A percentile compares a stretch with the other conserved stretches of the same genome.
phyloP scores from a whole-genome alignment of 2,113 vertebrate genomes.

The Hirundichthys speculiger region DNA sequence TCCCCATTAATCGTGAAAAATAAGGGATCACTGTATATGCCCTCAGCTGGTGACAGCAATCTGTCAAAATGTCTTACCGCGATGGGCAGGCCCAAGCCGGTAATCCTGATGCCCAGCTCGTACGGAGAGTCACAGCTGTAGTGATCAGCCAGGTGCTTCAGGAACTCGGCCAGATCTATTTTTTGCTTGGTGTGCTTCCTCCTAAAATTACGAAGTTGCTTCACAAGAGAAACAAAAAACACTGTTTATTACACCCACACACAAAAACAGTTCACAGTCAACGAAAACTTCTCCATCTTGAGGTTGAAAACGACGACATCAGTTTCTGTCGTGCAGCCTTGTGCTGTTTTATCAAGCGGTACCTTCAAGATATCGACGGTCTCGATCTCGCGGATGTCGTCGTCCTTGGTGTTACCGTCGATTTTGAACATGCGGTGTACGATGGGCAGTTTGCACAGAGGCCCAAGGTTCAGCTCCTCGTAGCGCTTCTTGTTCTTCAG shows the following conservation, averaged over 20 bases:
- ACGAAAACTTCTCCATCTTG: too few species aligned
- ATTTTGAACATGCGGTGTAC: constrained; percentile 80
- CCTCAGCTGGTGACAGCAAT: too few species aligned
- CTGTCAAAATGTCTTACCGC: constrained; percentile 65
- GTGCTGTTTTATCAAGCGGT: too few species aligned
- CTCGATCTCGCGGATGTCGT: constrained; percentile 81
- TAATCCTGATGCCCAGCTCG: constrained; percentile 80
- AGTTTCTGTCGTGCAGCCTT: too few species aligned
- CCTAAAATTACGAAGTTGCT: constrained; percentile 76
- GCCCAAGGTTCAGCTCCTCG: constrained; percentile 82
- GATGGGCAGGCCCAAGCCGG: constrained; percentile 77
- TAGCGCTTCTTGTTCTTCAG: constrained; percentile 82
- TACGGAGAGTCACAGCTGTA: constrained; percentile 81
- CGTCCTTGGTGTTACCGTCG: constrained; percentile 77
- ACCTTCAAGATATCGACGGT: constrained; percentile 83
- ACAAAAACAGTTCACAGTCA: too few species aligned
- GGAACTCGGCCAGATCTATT: constrained; percentile 81
- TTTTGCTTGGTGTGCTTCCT: constrained; percentile 37
- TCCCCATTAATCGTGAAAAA: too few species aligned
- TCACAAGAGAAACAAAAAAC: constrained; percentile 23
- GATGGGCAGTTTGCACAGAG: constrained; percentile 82
- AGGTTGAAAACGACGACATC: too few species aligned
- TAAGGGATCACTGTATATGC: too few species aligned
- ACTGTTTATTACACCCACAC: background rate
- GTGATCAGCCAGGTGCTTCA: constrained; percentile 80